These are phyloP conservation scores for Leptoteleia sp. DNA, from an alignment of 1,140 invertebrate species.

Conservation along the genomic window DNA sequence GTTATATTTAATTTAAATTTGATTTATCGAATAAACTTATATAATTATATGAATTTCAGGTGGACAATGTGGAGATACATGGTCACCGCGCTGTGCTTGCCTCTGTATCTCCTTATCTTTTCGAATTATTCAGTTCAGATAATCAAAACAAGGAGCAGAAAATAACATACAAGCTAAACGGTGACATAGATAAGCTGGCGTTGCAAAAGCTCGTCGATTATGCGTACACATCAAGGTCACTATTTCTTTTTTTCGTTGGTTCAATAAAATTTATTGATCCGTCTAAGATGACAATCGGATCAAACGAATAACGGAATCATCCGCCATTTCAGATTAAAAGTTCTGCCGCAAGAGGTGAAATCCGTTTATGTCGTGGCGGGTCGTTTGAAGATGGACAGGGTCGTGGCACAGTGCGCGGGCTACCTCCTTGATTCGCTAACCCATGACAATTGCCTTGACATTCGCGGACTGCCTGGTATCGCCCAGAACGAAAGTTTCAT, in stretches of 20 bases:
- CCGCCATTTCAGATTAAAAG: slow-evolving; percentile 81
- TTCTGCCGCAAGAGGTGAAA: slow-evolving; percentile 84
- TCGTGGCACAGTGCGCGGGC: slow-evolving; percentile 86
- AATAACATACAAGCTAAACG: slow-evolving; percentile 86
- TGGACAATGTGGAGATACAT: slow-evolving; percentile 87
- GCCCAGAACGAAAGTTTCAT: slow-evolving; percentile 84
- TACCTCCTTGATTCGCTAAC: slow-evolving; percentile 86
- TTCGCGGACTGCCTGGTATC: slow-evolving; percentile 86
- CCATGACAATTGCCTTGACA: slow-evolving; percentile 86
- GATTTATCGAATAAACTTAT: no score
- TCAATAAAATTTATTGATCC: slow-evolving; percentile 11
- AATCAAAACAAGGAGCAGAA: slow-evolving; percentile 78
- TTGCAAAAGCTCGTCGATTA: slow-evolving; percentile 89
- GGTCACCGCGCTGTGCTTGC: slow-evolving; percentile 90
- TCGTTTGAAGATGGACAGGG: slow-evolving; percentile 87
- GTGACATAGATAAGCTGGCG: slow-evolving; percentile 85
- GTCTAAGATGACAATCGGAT: slow-evolving; percentile 7
- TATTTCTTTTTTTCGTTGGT: slow-evolving; percentile 7
- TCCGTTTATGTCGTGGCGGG: slow-evolving; percentile 88
- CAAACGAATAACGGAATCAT: slow-evolving; percentile 33
- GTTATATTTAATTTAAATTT: no score
- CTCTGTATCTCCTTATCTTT: slow-evolving; percentile 88
- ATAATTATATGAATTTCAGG: slow-evolving; percentile 72
- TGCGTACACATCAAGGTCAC: slow-evolving; percentile 87
- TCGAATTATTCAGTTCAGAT: slow-evolving; percentile 88